Percentiles rank a stretch among this genome's conserved stretches.
Conservation (phyloP, 2,113 vertebrate species). For the Gambusia holbrooki region DNA sequence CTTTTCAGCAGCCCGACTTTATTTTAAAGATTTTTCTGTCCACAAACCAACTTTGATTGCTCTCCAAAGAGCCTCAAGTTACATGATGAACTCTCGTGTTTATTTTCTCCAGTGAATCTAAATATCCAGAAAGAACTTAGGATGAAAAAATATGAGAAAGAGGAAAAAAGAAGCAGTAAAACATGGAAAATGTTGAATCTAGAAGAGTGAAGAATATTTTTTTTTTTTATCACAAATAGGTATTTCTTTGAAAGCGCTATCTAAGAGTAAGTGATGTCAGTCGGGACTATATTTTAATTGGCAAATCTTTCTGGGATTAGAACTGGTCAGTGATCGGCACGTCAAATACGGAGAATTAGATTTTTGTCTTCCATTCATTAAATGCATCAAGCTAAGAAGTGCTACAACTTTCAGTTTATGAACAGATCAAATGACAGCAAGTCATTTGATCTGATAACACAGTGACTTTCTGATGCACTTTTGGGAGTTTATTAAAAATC, state of each 20-base stretch:
- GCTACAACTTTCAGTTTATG: not conserved
- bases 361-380: not conserved
- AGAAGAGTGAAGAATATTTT: not conserved
- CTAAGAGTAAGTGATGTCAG: not conserved
- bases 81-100: slow-evolving; percentile 9
- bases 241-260: not conserved
- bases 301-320: not conserved
- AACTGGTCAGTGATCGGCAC: not conserved
- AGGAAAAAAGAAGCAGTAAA: not conserved
- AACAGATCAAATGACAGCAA: not conserved
- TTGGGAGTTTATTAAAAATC: not conserved
- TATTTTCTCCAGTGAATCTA: slow-evolving; percentile 8
- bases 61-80: slow-evolving; percentile 33
- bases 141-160: slow-evolving; percentile 14
- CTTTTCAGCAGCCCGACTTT: slow-evolving; percentile 25
- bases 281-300: not conserved
- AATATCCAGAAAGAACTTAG: slow-evolving; percentile 24
- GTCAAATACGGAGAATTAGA: not conserved
- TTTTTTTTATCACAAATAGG: not conserved
- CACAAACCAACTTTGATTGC: slow-evolving; percentile 20
- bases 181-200: not conserved
- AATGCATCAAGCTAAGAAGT: not conserved
- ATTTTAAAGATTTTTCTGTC: slow-evolving; percentile 33
- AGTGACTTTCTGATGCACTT: not conserved
- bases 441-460: not conserved